These are phyloP conservation scores for Xestobium rufovillosum DNA, from an alignment of 2,888 invertebrate species.

Conservation along the genomic window DNA sequence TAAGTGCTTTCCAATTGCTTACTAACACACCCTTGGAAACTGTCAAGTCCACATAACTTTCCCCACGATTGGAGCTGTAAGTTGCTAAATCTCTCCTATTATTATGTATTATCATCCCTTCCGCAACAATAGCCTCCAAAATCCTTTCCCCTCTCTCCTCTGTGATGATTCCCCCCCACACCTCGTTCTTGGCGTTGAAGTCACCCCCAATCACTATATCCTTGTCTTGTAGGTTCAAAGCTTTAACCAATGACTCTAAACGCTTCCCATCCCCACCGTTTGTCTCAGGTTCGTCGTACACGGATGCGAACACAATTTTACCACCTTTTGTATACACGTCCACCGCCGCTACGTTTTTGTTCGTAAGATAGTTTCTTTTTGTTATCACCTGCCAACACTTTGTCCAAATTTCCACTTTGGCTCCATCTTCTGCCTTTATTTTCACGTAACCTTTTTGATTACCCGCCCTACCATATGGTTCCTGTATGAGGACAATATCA, in stretches of 20 bases:
- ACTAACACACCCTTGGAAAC: conserved; percentile 9
- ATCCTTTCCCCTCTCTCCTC: conserved; percentile 19
- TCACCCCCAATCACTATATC: conserved; percentile 19
- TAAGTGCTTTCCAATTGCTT: conserved; percentile 11
- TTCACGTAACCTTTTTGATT: too few relatives aligned
- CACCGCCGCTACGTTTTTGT: neutral
- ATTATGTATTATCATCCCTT: conserved; percentile 14
- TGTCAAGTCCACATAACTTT: conserved; percentile 20
- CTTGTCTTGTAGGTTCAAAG: neutral
- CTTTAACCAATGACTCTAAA: conserved; percentile 3
- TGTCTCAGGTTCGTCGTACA: conserved; percentile 9
- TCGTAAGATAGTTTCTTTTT: neutral
- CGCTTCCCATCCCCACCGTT: neutral
- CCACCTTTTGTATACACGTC: neutral
- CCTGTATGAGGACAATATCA: conserved; percentile 10
- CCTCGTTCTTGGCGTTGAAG: conserved; percentile 17
- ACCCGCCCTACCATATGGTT: conserved; percentile 8
- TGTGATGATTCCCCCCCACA: conserved; percentile 16
- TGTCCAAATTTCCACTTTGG: conserved; percentile 9
- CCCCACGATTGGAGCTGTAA: conserved; percentile 16
- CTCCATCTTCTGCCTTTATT: too few relatives aligned
- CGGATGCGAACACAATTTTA: neutral
- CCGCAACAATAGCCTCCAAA: conserved; percentile 10
- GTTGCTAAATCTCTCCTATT: conserved; percentile 11
- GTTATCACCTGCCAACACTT: conserved; percentile 4